Percentiles rank a stretch among this genome's conserved stretches.
Evolutionary conservation across 2,888 invertebrate genomes (phyloP).

Genomic region (Biston stratarius): DNA sequence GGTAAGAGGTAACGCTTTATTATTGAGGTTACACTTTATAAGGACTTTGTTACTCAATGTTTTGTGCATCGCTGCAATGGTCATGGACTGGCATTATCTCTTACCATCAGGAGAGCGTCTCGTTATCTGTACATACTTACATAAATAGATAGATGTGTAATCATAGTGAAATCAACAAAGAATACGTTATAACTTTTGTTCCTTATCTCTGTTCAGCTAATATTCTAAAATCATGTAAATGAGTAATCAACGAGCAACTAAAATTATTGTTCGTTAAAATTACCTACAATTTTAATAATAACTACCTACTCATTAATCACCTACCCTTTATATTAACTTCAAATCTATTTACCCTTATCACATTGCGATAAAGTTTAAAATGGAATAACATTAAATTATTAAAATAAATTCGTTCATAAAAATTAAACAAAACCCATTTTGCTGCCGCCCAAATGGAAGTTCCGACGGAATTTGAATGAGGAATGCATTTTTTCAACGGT

Average conservation of each 20-base stretch:
- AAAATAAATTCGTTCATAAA: constrained; percentile 20
- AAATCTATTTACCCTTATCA: no score
- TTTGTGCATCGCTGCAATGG: no score
- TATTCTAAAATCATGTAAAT: constrained; percentile 16
- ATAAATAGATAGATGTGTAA: no score
- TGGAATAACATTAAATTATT: no score
- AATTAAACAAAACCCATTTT: background rate
- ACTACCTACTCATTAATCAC: constrained; percentile 8
- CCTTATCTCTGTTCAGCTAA: constrained; percentile 4
- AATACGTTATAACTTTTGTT: background rate
- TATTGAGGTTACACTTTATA: no score
- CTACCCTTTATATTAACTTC: background rate
- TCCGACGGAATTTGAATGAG: background rate
- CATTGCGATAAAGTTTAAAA: no score
- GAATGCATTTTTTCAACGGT: constrained; percentile 17
- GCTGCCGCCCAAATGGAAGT: background rate
- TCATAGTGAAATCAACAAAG: no score
- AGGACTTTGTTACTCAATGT: no score
- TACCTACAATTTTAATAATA: constrained; percentile 18
- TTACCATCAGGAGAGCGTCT: no score
- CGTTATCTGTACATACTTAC: no score
- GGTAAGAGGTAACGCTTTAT: no score
- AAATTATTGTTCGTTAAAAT: constrained; percentile 15
- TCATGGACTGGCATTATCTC: no score
- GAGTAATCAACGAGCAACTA: constrained; percentile 8